Percentiles rank a stretch among this genome's conserved stretches.
phyloP scores from a whole-genome alignment of 2,113 vertebrate genomes.

The Labeo rohita region DNA sequence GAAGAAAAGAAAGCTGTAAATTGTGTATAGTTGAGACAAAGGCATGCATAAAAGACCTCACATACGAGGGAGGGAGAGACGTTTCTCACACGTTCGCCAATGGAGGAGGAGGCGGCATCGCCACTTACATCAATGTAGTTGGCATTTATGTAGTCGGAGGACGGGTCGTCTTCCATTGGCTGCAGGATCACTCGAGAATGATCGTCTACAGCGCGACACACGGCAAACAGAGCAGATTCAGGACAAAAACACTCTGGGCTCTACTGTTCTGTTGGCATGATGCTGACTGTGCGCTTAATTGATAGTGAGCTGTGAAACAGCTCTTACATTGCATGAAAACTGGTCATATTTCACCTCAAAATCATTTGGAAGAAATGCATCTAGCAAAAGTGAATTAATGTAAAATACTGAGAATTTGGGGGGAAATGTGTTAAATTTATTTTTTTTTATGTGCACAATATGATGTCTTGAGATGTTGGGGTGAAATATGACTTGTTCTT shows the following conservation, averaged over 20 bases:
- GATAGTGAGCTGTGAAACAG: not conserved
- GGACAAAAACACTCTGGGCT: not conserved
- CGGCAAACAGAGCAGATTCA: conserved; percentile 32
- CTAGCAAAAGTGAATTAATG: not conserved
- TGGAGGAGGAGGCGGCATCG: conserved; percentile 78
- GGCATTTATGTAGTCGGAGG: conserved; percentile 99
- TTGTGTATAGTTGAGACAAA: conserved; percentile 80
- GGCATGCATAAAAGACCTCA: conserved; percentile 82
- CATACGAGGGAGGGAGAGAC: conserved; percentile 82
- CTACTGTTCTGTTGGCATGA: not conserved
- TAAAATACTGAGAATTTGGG: not conserved
- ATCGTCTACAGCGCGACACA: conserved; percentile 83
- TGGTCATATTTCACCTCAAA: conserved; percentile 1
- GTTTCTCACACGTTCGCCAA: conserved; percentile 77
- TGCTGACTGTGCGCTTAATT: not conserved
- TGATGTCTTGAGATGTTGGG: not conserved
- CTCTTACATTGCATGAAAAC: not conserved
- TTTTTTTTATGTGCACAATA: not conserved
- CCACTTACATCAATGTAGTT: conserved; percentile 99
- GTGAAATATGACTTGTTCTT: conserved; percentile 13
- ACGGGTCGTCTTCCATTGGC: conserved; percentile 96
- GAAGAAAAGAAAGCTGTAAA: conserved; percentile 78
- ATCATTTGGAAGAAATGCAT: not conserved
- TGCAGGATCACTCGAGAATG: conserved; percentile 99
- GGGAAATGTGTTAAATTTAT: not conserved